Percentiles rank a stretch among this genome's conserved stretches.
phyloP scores from a whole-genome alignment of 2,888 invertebrate genomes.

The Nemotelus nigrinus region DNA sequence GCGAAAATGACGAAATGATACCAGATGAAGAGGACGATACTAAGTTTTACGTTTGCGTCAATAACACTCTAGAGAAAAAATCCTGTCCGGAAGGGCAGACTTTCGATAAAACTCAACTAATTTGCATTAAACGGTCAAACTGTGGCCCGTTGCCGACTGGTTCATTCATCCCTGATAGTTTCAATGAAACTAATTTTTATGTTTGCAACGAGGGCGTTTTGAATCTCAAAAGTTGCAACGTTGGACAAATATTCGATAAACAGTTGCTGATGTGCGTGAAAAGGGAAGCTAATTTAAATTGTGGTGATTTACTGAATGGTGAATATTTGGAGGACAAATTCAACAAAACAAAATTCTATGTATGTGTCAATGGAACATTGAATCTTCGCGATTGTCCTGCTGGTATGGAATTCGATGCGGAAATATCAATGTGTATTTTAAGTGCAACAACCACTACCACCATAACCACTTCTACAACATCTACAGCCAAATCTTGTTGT shows the following conservation, averaged over 20 bases:
- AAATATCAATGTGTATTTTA: background rate
- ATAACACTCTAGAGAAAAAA: background rate
- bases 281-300: background rate
- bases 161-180: background rate
- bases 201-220: conserved; percentile 40
- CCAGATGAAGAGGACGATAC: background rate
- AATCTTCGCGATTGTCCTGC: background rate
- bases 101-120: conserved; percentile 21
- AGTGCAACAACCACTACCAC: background rate
- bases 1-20: too few species aligned
- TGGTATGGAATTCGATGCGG: background rate
- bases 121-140: background rate
- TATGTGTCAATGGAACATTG: background rate
- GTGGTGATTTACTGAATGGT: conserved; percentile 1
- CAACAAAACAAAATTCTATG: conserved; percentile 12
- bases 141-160: conserved; percentile 4
- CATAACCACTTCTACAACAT: too few species aligned
- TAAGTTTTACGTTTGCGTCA: background rate
- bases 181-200: conserved; percentile 27
- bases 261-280: background rate
- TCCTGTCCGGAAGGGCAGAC: background rate
- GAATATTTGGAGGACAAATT: background rate
- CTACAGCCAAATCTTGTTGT: background rate
- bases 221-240: conserved; percentile 27
- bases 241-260: conserved; percentile 35